Base-by-base conservation (phyloP, 2,888 invertebrate species). In the Apeira syringaria region DNA sequence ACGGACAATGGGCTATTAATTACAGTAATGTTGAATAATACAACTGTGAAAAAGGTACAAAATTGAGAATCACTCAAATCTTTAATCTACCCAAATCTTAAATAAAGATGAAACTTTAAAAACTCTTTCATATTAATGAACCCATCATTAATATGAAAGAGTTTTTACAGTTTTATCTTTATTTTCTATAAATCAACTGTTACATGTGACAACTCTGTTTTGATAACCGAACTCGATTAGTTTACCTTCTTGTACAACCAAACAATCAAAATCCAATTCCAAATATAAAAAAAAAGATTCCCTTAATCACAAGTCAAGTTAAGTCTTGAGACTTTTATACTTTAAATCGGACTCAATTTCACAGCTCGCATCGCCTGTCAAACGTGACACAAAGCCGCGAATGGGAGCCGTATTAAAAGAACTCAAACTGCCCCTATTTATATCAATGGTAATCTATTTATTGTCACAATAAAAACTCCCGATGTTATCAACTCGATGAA, bases 351-450 rank as follows among this genome's bases (percentile, higher is more conserved):
- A 81, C 80, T 80, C 88, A 81, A 89, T 88, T 89, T 87, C 84
- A 88, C 83, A 82, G 81, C 87, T 86, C 84, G 74, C 80, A 85
- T 78, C 78, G 82, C 85, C 84, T 87, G 89, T 89, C 89, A 89
- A 74, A 77, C 47, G 59, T 79, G 89, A 88, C 89, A 79, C 68
- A 87, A 88, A 89, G 88, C 89, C 74, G 75, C 77, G 77, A 85
- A 85, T 79, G 74, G 81, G 68, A 80, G 74, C 74, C 75, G 80
- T 69, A 83, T 86, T 86, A 83, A 80, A 70, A 69, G 70, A 72
- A 26, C 32, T 76, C 79, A 73, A 80, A 83, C 86, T 80, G 81
- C 78, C 75, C 81, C 87, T 87, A 87, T 89, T 88, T 88, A 87
- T 88, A 85, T 77, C 78, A 81, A 80, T 84, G 73, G 68, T 86